Evolutionary conservation across 2,113 vertebrate species (phyloP).

Genomic region (Tetrao urogallus): DNA sequence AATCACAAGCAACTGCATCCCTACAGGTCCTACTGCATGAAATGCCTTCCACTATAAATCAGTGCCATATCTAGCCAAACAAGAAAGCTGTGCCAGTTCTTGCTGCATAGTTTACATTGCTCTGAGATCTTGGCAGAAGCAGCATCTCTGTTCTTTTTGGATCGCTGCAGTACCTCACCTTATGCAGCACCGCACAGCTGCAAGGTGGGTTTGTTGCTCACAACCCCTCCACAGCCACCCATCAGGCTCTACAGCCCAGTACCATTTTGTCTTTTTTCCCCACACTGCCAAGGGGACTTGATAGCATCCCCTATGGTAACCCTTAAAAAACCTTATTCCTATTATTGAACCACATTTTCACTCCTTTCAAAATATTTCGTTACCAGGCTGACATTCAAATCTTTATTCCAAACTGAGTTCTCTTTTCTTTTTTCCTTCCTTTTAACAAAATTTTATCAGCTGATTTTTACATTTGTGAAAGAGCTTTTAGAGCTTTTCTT

Average conservation of each 20-base stretch:
- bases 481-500: background rate
- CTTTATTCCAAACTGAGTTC: background rate
- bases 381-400: background rate
- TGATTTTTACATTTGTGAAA: background rate
- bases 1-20: constrained; percentile 36
- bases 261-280: background rate
- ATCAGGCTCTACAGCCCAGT: rapidly evolving
- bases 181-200: background rate
- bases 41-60: constrained; percentile 37
- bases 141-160: background rate
- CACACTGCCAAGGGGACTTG: background rate
- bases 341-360: background rate
- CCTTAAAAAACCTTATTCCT: constrained; percentile 15
- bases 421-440: background rate
- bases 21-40: background rate
- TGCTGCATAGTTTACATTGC: background rate
- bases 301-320: background rate
- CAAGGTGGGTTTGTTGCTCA: background rate
- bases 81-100: background rate
- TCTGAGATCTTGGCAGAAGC: background rate
- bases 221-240: background rate
- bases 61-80: background rate
- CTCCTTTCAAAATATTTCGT: background rate
- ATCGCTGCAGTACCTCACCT: background rate
- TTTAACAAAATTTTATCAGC: background rate